phyloP scores from a whole-genome alignment of 2,888 invertebrate species.

The Tenthredo scrophulariae region DNA sequence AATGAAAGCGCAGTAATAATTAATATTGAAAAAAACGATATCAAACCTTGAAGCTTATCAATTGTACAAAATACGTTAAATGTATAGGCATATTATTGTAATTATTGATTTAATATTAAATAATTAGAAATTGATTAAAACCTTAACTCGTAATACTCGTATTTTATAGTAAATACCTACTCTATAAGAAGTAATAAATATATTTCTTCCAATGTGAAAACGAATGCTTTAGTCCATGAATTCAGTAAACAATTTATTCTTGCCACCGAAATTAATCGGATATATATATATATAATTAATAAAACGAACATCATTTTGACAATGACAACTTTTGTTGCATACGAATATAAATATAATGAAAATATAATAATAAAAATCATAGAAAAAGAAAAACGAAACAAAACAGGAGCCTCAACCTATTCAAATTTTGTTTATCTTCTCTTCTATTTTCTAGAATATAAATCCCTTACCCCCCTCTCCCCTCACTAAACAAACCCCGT shows the following conservation, averaged over 20 bases:
- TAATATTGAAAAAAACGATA: conserved; percentile 64
- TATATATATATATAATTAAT: not conserved
- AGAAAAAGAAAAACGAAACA: not conserved
- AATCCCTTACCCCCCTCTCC: not conserved
- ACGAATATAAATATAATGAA: not conserved
- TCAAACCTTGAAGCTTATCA: conserved; percentile 71
- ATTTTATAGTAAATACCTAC: conserved; percentile 65
- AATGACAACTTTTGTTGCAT: conserved; percentile 11
- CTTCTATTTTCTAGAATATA: not conserved
- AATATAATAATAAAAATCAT: not conserved
- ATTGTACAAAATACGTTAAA: conserved; percentile 75
- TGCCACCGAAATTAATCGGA: not conserved
- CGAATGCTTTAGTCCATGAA: conserved; percentile 51
- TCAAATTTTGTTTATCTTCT: not conserved
- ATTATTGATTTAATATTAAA: conserved; percentile 66
- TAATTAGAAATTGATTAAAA: conserved; percentile 64
- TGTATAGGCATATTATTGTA: conserved; percentile 68
- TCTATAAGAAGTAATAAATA: conserved; percentile 56
- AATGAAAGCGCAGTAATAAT: conserved; percentile 57
- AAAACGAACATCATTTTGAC: not conserved
- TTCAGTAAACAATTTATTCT: not conserved
- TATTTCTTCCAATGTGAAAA: conserved; percentile 60
- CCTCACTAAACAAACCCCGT: not conserved
- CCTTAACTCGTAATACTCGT: conserved; percentile 68
- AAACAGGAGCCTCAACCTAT: not conserved